Evolutionary conservation across 2,797 vertebrate species (phyloP), one percentile per base, ranked within the genome.

Genomic region (Lophotriccus pileatus): DNA sequence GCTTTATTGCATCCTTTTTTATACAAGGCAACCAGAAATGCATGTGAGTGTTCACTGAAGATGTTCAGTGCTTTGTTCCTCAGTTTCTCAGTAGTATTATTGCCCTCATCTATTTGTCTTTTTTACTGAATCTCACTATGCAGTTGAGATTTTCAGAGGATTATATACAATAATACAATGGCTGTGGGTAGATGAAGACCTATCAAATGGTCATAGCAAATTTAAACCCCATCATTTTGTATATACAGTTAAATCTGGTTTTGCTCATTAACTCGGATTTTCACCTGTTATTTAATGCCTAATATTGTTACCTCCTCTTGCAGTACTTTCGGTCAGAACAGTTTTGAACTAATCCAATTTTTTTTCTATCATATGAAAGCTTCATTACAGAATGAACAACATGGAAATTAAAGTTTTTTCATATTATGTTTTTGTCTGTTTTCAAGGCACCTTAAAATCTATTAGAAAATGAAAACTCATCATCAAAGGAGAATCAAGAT

Each of bases 161-260:
- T 64, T 55, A 41, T 59, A 44, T 39, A 22, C 8, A 80, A 20
- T 62, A 75, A 76, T 53, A 16, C 3, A 37, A 1, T 9, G 60
- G 7, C 64, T 76, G 8, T 53, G 17, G 10, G 18, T 28, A 30
- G 55, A 34, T 44, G 27, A 76, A 62, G 12, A 73, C 9, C 5
- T 60, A 17, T 49, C 43, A 85, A 87, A 75, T 46, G n/a, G 22
- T 66, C 36, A 58, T 34, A 62, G 30, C 3, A 69, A 76, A 89
- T 69, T 68, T 44, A 49, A 34, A 82, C 11, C 25, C 11, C 23
- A 10, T 63, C 6, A 34, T 53, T 79, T n/a, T 62, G 11, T 37
- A 58, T 28, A 32, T 17, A 15, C 0, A 0, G 19, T 49, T 34
- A 72, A 53, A 58, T 53, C 12, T 56, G 6, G 1, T 18, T 76